Evolutionary conservation across 2,888 invertebrate genomes (phyloP).

Genomic region (Mimas tiliae): DNA sequence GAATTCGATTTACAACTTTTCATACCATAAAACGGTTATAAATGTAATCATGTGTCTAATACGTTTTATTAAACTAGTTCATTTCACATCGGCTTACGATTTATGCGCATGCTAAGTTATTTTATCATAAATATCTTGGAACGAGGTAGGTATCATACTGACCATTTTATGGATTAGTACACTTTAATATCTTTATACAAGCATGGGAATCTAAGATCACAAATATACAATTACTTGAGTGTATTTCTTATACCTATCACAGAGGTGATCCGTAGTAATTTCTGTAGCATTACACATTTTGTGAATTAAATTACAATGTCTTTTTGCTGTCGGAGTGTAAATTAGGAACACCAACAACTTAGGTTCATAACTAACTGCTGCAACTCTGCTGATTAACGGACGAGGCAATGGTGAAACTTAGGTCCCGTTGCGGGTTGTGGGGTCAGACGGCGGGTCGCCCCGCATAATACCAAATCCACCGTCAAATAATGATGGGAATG

Average conservation of each 20-base stretch:
- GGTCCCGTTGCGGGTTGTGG: no score
- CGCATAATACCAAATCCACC: no score
- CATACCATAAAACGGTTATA: conserved; percentile 40
- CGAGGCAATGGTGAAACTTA: no score
- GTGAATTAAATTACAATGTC: no score
- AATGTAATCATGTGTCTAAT: conserved; percentile 36
- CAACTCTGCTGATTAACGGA: no score
- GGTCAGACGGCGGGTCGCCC: no score
- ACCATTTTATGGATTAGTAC: conserved; percentile 9
- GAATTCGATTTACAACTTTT: conserved; percentile 38
- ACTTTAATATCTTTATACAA: background rate
- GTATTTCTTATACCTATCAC: background rate
- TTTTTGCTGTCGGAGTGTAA: no score
- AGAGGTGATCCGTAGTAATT: background rate
- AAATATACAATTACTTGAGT: background rate
- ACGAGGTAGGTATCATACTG: background rate
- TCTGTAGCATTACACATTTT: no score
- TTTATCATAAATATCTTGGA: background rate
- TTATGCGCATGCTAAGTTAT: conserved; percentile 18
- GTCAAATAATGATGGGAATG: no score
- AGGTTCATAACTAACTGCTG: no score
- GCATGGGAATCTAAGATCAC: background rate
- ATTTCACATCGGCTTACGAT: conserved; percentile 14
- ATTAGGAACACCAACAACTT: no score
- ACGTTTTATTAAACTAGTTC: conserved; percentile 25